These are phyloP conservation scores for Dendropsophus ebraccatus DNA, from an alignment of 2,113 vertebrate genomes.

Conservation along the genomic window DNA sequence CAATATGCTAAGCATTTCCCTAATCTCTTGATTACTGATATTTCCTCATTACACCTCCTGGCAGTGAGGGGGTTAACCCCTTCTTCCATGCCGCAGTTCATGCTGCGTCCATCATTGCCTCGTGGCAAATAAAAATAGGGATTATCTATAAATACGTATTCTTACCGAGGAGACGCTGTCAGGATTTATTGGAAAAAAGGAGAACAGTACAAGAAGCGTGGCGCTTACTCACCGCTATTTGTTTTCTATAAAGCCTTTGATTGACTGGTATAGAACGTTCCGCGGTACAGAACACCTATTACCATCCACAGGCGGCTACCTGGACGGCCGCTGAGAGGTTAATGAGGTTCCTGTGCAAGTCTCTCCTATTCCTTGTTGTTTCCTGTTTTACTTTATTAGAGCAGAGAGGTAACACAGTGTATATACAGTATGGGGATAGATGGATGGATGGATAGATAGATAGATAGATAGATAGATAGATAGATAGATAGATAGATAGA, in stretches of 20 bases:
- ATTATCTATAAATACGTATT: conserved; percentile 29
- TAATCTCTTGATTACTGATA: no score
- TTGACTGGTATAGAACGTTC: conserved; percentile 23
- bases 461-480: no score
- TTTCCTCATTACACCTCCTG: no score
- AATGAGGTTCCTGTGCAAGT: background rate
- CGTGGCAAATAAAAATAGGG: conserved; percentile 23
- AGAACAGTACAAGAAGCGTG: background rate
- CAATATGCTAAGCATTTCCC: no score
- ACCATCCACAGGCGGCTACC: background rate
- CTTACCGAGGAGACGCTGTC: conserved; percentile 16
- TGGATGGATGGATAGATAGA: background rate
- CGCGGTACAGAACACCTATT: background rate
- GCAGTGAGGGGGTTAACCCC: background rate
- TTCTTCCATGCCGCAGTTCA: background rate
- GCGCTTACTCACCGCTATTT: background rate
- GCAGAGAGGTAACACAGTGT: background rate
- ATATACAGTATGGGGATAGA: no score
- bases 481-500: background rate
- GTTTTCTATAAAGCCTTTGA: background rate
- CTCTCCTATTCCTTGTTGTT: background rate
- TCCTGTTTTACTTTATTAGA: background rate
- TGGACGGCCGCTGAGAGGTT: background rate
- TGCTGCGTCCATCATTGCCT: background rate
- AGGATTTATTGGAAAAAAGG: background rate